Base-by-base conservation (phyloP, 2,113 vertebrate species). In the Gadus chalcogrammus region DNA sequence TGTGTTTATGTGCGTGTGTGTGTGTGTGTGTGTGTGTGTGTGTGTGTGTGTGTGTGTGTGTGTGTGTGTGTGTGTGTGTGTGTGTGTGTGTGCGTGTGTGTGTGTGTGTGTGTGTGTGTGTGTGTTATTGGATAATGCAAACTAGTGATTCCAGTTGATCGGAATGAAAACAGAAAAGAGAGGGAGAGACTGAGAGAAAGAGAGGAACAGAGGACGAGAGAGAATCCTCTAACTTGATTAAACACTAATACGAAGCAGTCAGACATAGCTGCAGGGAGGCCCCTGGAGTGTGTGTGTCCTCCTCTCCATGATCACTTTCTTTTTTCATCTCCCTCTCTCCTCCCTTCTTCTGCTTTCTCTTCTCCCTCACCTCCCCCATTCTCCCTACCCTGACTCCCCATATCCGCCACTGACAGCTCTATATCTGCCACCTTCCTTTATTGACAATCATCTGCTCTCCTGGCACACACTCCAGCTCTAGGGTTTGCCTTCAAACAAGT, bases 241-340 rank as follows among this genome's bases (percentile, higher is more conserved):
- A 48, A 48, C 9, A 9, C 42, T 48, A 48, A 48, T 48, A 48
- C 11, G 42, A 48, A 48, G 42, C 42, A 78, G 20, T 4, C 60
- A 71, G 71, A 72, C 78, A 78, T 77, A 48, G 42, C 42, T 48
- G 42, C 42, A 2, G 42, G 42, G 42, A 48, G 42, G 42, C 42
- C 42, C 12, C 42, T 48, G 42, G 42, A 48, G 55, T 58, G 15
- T 62, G 61, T 15, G 24, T 62, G 61, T 75, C 71, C 48, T 75
- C 64, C 61, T 3, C 69, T 66, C 72, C 66, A 68, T 48, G 68
- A 69, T 35, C 17, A n/a, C 56, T n/a, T 9, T 58, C 56, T 60
- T 24, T 71, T 48, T 55, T 64, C 16, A 9, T 53, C 75, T 74
- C 74, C 68, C 76, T 72, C 71, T 67, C 11, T 16, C 2, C 12